phyloP scores from a whole-genome alignment of 2,113 vertebrate genomes.

The Stegastes partitus region DNA sequence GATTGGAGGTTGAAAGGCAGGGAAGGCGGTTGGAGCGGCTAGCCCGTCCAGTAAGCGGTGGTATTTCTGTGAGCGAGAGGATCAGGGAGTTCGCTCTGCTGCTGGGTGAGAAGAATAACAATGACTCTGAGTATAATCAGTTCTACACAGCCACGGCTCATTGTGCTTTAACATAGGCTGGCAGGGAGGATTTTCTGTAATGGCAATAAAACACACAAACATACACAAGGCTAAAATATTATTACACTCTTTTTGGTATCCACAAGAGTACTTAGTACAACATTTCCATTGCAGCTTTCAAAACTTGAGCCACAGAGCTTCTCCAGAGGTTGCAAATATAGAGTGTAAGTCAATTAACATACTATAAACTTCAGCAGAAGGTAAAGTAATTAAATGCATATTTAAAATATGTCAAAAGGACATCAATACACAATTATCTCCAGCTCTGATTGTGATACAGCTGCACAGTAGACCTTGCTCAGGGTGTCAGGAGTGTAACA shows the following conservation, averaged over 20 bases:
- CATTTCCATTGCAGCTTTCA: not conserved
- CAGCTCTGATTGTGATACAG: not conserved
- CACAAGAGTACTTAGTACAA: not conserved
- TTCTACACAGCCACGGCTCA: conserved; percentile 36
- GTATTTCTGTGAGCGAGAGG: conserved; percentile 64
- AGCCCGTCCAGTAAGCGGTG: conserved; percentile 39
- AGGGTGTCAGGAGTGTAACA: not conserved
- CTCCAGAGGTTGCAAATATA: not conserved
- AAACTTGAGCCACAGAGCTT: not conserved
- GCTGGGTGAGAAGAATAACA: conserved; percentile 68
- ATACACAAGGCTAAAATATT: conserved; percentile 15
- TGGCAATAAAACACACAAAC: conserved; percentile 20
- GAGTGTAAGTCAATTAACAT: not conserved
- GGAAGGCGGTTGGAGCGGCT: conserved; percentile 21
- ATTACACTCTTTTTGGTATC: not conserved
- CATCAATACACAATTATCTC: not conserved
- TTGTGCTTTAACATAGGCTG: conserved; percentile 42
- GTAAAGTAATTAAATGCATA: not conserved
- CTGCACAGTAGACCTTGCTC: not conserved
- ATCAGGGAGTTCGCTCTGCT: conserved; percentile 48
- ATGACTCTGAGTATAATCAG: conserved; percentile 67
- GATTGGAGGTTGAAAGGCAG: conserved; percentile 53
- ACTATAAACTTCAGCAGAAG: not conserved
- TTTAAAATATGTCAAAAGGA: not conserved
- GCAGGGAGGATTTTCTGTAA: conserved; percentile 20